These are phyloP conservation scores for Sphaerophoria taeniata DNA, from an alignment of 2,888 invertebrate species.

Conservation along the genomic window DNA sequence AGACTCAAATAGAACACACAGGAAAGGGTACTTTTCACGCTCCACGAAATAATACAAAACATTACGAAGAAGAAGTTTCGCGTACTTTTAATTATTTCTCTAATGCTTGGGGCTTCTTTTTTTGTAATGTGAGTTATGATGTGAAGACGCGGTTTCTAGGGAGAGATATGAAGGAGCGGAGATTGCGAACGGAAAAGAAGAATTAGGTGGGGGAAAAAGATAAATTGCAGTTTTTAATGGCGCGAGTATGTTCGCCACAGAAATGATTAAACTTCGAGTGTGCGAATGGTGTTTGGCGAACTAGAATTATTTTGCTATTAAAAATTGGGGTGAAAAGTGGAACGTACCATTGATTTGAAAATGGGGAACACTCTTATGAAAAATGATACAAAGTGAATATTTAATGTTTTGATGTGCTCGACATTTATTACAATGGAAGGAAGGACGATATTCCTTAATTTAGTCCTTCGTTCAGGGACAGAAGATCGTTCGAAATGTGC, in stretches of 20 bases:
- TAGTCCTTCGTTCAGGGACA: no score
- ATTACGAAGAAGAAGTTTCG: constrained; percentile 24
- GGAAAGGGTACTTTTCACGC: not conserved
- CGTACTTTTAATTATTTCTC: constrained; percentile 61
- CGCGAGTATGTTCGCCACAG: not conserved
- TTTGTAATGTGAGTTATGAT: not conserved
- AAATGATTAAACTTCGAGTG: not conserved
- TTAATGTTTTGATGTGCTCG: no score
- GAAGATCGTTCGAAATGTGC: no score
- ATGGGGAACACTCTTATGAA: no score
- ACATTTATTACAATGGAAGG: no score
- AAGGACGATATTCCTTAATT: no score
- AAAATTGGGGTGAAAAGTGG: not conserved
- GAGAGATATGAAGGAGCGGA: not conserved
- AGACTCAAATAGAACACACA: not conserved
- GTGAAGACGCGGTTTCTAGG: not conserved
- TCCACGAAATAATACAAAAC: constrained; percentile 12
- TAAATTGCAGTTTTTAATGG: constrained; percentile 45
- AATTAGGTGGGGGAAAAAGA: constrained; percentile 32
- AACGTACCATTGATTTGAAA: no score
- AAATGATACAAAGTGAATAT: no score
- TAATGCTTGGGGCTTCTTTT: constrained; percentile 39
- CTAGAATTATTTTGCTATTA: constrained; percentile 22
- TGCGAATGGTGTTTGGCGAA: not conserved
- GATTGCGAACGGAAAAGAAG: constrained; percentile 17